A percentile compares a stretch with the other conserved stretches of the same genome.
Evolutionary conservation across 2,113 vertebrate species (phyloP).

Genomic region (Felis chaus): DNA sequence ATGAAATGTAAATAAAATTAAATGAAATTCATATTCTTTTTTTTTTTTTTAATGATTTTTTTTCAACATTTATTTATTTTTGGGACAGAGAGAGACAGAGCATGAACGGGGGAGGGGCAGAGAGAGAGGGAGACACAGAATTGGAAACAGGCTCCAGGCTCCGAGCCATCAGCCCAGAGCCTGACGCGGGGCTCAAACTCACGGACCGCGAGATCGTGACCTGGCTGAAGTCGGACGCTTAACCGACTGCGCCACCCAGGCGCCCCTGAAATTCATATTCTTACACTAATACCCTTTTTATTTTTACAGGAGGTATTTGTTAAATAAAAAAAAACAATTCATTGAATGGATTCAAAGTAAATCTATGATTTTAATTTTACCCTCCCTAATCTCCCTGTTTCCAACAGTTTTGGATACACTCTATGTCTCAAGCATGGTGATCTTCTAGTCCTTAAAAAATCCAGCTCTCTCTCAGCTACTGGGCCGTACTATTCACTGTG

Average conservation of each 20-base stretch:
- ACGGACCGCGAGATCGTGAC: no score
- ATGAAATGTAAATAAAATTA: background rate
- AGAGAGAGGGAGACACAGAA: no score
- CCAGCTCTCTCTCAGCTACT: background rate
- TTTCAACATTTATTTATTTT: no score
- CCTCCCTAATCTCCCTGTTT: background rate
- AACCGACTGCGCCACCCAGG: no score
- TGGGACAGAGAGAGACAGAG: no score
- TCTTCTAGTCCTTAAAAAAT: background rate
- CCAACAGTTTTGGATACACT: background rate
- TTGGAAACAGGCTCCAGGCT: no score
- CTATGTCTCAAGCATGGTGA: background rate
- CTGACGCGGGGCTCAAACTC: no score
- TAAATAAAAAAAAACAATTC: background rate
- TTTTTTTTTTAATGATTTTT: no score
- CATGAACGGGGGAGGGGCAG: no score
- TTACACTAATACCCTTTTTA: background rate
- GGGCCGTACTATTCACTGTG: rapidly evolving
- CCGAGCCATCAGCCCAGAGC: no score
- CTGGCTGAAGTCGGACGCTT: no score
- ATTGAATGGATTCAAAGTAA: background rate
- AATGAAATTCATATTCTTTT: background rate
- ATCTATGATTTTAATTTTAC: background rate
- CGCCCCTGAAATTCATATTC: background rate
- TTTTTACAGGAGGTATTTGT: background rate